Evolutionary conservation across 2,797 vertebrate genomes (phyloP), one percentile per base, ranked within the genome.

Genomic region (Miichthys miiuy): DNA sequence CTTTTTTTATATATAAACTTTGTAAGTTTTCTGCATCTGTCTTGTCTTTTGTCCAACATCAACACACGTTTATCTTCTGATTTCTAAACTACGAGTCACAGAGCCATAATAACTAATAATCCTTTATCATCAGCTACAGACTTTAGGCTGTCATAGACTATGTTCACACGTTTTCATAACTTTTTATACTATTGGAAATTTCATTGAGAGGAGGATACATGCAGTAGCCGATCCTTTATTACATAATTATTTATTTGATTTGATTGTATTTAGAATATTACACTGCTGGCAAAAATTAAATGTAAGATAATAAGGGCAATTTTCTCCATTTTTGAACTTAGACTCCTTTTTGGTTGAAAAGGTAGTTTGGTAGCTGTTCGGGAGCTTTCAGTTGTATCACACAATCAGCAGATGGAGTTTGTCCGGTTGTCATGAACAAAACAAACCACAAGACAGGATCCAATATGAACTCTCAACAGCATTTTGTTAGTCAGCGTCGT

Each of bases 1-100:
- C 8, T 52, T 63, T 82, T 92, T 86, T 82, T 50, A 66, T 4
- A 27, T 77, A 85, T 78, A 79, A 48, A 85, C 10, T 91, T 91
- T 91, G 77, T 87, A 85, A 12, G 17, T 84, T 90, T 82, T 85
- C 83, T 77, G 77, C 68, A 81, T 55, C 63, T 71, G 57, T 77
- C 71, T 79, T 84, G 77, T 88, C 79, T 77, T 76, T 87, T 84
- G 21, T 76, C 68, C 58, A 78, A 77, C 69, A 81, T 75, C 25
- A 64, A 46, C 51, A 57, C 55, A 23, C 72, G 23, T 72, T 54
- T 21, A 52, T 1, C 16, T 25, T 55, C 11, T 82, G 9, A 23
- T 77, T 62, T 74, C 6, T 62, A 14, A 55, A 70, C 10, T 10
- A 27, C 6, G 17, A 41, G 2, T 41, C 47, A 51, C 0, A 46